phyloP scores from a whole-genome alignment of 1,140 invertebrate species.

The Bombyx mandarina region DNA sequence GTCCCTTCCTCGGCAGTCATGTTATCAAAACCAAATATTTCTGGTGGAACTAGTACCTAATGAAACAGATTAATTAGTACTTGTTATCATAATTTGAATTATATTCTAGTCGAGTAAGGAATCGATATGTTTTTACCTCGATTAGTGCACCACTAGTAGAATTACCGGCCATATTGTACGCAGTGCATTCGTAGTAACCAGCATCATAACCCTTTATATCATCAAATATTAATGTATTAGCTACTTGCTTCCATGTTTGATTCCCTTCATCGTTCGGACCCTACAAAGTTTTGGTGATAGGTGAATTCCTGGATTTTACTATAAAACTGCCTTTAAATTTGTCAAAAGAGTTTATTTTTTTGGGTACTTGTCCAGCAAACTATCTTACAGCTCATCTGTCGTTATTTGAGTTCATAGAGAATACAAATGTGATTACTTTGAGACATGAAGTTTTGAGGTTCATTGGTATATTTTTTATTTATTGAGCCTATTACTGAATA shows the following conservation, averaged over 20 bases:
- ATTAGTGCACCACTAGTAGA: slow-evolving; percentile 2
- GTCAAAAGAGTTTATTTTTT: too few species aligned
- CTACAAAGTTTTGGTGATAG: slow-evolving; percentile 9
- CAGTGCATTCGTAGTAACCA: slow-evolving; percentile 44
- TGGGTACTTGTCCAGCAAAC: too few species aligned
- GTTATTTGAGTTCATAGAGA: too few species aligned
- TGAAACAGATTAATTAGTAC: slow-evolving; percentile 2
- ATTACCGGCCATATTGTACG: slow-evolving; percentile 32
- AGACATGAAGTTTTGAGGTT: too few species aligned
- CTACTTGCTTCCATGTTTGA: slow-evolving; percentile 25
- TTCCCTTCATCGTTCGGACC: slow-evolving; percentile 9
- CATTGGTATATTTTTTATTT: too few species aligned
- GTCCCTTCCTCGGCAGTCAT: slow-evolving; percentile 32
- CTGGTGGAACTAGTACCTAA: slow-evolving; percentile 40
- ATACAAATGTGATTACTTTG: too few species aligned
- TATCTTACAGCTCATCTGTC: too few species aligned
- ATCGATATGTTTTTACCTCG: slow-evolving; percentile 6
- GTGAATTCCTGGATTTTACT: too few species aligned
- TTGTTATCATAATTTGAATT: slow-evolving; percentile 16
- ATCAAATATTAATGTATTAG: slow-evolving; percentile 37
- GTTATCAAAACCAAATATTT: slow-evolving; percentile 35
- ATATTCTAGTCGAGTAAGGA: too few species aligned
- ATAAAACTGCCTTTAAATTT: too few species aligned
- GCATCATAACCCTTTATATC: slow-evolving; percentile 25
- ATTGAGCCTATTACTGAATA: too few species aligned